Evolutionary conservation across 53 echinoderm and acorn worm species (phyloP), one percentile per base, ranked within the genome.

Genomic region (Antedon mediterranea): DNA sequence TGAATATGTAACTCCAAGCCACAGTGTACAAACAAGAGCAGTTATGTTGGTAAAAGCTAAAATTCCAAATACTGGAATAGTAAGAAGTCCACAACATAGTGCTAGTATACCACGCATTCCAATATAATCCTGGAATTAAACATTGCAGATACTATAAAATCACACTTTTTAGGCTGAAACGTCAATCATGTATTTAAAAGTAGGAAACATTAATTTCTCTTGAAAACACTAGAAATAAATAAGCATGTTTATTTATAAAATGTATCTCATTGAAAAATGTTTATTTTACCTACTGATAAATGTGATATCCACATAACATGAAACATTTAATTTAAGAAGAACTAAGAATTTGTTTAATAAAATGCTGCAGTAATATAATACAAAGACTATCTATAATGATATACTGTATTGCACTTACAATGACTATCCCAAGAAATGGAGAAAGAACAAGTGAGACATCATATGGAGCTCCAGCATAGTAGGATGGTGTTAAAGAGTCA

Each of bases 21-120:
- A 91, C 11, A 91, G 78, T 6, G 91, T 91, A 1, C 85, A 88
- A 27, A 91, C 85, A 0, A 91, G 81, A 32, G 91, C 88, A 33
- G 72, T 78, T 33, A 91, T 88, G 18, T 26, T 28, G 33, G 88
- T 81, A 34, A 91, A 91, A 14, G 91, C 91, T 32, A 91, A 80
- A 30, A 91, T 79, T 71, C 91, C 91, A 88, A 91, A 91, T 27
- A 91, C 91, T 32, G 91, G 91, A 7, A 91, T 82, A 32, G 91
- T 91, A 0, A 80, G 80, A 14, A 91, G 8, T 18, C 88, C 80
- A 77, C 91, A 91, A 28, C 42, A 77, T 1, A 91, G 43, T 4
- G 91, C 91, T 30, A 91, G 43, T 15, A 91, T 71, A 5, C 91
- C 91, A 73, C 91, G 77, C 83, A 81, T 88, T 23, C 91, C 91